These are phyloP conservation scores for Poecile atricapillus DNA, from an alignment of 2,113 vertebrate genomes.

Conservation along the genomic window DNA sequence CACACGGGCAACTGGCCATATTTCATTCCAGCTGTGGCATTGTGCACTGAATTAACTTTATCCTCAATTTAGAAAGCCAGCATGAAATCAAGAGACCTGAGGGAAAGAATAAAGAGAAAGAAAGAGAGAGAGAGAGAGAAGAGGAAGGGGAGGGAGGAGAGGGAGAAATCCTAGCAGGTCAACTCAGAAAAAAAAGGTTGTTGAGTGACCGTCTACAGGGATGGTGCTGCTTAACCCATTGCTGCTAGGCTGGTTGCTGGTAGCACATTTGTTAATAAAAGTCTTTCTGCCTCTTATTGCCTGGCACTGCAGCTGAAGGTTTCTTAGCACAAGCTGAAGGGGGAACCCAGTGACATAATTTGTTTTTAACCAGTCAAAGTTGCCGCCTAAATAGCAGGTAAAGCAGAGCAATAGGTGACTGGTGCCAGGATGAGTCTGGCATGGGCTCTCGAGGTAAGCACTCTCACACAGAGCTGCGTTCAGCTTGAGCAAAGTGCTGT, in stretches of 20 bases:
- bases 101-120: conserved; percentile 56
- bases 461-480: fast-evolving
- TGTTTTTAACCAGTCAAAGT: conserved; percentile 37
- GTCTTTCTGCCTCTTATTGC: conserved; percentile 41
- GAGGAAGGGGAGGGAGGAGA: conserved; percentile 32
- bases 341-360: neutral
- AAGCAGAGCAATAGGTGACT: neutral
- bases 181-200: conserved; percentile 37
- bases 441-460: neutral
- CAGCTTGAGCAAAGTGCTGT: neutral
- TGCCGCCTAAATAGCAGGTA: neutral
- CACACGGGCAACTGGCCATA: conserved; percentile 41
- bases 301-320: neutral
- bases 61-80: conserved; percentile 86
- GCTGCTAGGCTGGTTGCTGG: conserved; percentile 36
- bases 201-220: conserved; percentile 52
- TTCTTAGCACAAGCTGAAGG: conserved; percentile 48
- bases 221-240: conserved; percentile 57
- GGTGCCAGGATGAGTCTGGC: neutral
- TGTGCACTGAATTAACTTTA: conserved; percentile 78
- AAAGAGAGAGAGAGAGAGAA: conserved; percentile 45
- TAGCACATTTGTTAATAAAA: neutral
- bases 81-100: conserved; percentile 77
- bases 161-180: conserved; percentile 56
- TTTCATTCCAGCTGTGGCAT: conserved; percentile 82